Evolutionary conservation across 1,140 invertebrate genomes (phyloP), one percentile per base, ranked within the genome.

Genomic region (Hycleus cichorii): DNA sequence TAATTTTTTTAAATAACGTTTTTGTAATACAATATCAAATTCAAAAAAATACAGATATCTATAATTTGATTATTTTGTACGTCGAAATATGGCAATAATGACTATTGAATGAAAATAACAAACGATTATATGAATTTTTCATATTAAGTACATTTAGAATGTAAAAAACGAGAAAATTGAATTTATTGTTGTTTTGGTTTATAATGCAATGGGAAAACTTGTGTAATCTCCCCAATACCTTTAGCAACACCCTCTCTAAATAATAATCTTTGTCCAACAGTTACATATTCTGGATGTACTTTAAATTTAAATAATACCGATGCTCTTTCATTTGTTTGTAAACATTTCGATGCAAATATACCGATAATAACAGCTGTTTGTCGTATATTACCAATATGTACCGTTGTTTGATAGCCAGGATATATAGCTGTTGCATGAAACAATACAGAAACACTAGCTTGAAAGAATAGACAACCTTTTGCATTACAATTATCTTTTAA

Each of bases 311-410:
- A 97, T 60, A 93, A 75, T 1, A 95, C 91, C 0, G 87, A 86
- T 9, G 90, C 92, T 2, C 81, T 84, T 63, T 95, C 89, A 69
- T 94, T 92, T 0, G 91, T 93, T 60, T 84, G 81, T 47, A 91
- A 77, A 32, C 80, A 80, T 40, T 70, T 69, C 4, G 76, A 69
- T 25, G 79, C 79, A 25, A 75, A 71, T 64, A 89, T 87, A 11
- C 80, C 84, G 46, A 83, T 84, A 24, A 95, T 85, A 18, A 96
- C 86, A 12, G 91, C 94, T 0, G 94, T 97, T 76, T 98, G 96
- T 7, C 93, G 77, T 10, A 98, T 90, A 70, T 94, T 97, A 1
- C 93, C 94, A 57, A 97, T 90, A 70, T 97, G 92, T 2, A 98
- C 86, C 0, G 93, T 96, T 25, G 91, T 89, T 80, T 97, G 93